phyloP scores from a whole-genome alignment of 2,113 vertebrate species.

The Zosterops pallidus region DNA sequence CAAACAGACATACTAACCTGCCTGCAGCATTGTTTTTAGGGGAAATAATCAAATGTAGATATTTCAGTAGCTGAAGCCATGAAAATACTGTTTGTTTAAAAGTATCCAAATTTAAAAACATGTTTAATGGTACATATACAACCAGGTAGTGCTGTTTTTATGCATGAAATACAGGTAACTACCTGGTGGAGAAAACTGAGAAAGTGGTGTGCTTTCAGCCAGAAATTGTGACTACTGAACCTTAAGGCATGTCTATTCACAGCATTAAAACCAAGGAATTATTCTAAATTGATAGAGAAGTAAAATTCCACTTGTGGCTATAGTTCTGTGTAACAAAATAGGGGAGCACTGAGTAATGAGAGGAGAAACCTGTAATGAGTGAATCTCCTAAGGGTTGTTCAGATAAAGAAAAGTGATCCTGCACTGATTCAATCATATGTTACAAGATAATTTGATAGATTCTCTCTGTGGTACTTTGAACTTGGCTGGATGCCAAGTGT shows the following conservation, averaged over 20 bases:
- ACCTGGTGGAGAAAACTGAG: not conserved
- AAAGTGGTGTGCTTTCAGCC: not conserved
- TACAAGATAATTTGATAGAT: not conserved
- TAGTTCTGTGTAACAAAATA: not conserved
- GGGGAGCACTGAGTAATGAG: not conserved
- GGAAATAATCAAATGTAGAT: not conserved
- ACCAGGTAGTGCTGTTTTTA: not conserved
- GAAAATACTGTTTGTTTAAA: not conserved
- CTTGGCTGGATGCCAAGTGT: not conserved
- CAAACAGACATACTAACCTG: accelerated
- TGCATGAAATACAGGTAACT: not conserved
- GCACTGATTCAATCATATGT: not conserved
- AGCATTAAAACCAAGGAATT: not conserved
- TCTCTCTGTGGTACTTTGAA: not conserved
- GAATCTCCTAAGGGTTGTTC: not conserved
- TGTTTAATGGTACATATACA: not conserved
- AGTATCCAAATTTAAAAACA: not conserved
- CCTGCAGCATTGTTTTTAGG: not conserved
- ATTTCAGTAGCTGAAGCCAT: not conserved
- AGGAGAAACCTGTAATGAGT: not conserved
- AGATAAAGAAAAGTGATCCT: not conserved
- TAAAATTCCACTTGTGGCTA: not conserved
- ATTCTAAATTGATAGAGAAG: not conserved
- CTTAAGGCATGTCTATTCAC: not conserved
- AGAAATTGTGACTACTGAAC: not conserved